Evolutionary conservation across 2,888 invertebrate genomes (phyloP).

Genomic region (Oscheius myriophilus): DNA sequence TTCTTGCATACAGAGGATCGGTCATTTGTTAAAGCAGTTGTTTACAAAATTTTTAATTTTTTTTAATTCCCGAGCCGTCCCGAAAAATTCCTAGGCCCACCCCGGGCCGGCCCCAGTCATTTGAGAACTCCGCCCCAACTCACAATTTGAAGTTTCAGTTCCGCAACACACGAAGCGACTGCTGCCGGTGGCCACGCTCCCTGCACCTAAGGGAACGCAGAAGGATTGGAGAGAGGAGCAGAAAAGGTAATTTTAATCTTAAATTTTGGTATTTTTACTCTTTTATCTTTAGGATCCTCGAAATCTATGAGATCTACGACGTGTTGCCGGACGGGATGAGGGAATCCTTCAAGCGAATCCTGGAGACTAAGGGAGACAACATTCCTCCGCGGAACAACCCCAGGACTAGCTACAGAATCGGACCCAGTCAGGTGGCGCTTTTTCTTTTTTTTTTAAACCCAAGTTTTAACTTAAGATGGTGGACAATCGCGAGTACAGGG

Average conservation of each 20-base stretch:
- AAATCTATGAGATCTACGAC: conserved; percentile 28
- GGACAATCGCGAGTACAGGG: conserved; percentile 10
- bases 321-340: conserved; percentile 24
- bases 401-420: not conserved
- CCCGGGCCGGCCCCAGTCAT: too few relatives aligned
- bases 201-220: not conserved
- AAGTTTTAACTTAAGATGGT: not conserved
- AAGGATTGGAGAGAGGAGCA: conserved; percentile 28
- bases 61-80: too few relatives aligned
- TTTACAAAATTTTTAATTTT: not conserved
- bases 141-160: conserved; percentile 23
- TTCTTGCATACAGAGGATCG: too few relatives aligned
- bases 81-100: too few relatives aligned
- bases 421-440: too few relatives aligned
- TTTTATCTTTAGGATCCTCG: conserved; percentile 7
- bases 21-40: not conserved
- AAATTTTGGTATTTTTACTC: not conserved
- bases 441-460: too few relatives aligned
- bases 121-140: too few relatives aligned
- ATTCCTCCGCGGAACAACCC: not conserved
- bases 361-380: conserved; percentile 4
- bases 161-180: conserved; percentile 18
- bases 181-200: conserved; percentile 27
- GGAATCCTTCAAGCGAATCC: conserved; percentile 7
- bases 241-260: conserved; percentile 11